Evolutionary conservation across 2,888 invertebrate species (phyloP), one percentile per base, ranked within the genome.

Genomic region (Desoria tigrina): DNA sequence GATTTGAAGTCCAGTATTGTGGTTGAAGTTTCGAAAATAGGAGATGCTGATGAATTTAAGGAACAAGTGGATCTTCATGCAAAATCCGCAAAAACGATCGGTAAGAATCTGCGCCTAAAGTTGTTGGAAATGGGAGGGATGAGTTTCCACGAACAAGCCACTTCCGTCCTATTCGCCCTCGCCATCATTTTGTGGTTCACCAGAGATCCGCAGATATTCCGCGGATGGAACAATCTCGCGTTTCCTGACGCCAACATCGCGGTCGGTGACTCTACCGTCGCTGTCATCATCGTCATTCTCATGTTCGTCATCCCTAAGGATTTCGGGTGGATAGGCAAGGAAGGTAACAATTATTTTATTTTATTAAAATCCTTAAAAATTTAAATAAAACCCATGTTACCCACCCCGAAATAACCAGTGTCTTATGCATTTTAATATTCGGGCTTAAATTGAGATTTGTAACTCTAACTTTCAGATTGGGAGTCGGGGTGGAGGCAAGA

Each of bases 251-350:
- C 6, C 6, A 14, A 49, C 18, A 28, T 45, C 2, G 54, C 49
- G 27, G 55, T 67, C n/a, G 67, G 67, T 7, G 67, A 67, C 45
- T 58, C 66, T 1, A 62, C 55, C 9, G 51, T 66, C 3, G 66
- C 61, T 1, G 42, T 66, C n/a, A 49, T 49, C 3, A 32, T 62
- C 23, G 16, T 62, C 1, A 49, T 66, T 23, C 11, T 62, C 1
- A 57, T 66, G 57, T 66, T 66, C 49, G 28, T 66, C 14, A 42
- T 66, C 7, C 66, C 66, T 11, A 51, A 53, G 23, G 56, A 66
- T 18, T 16, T 50, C 1, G 28, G 50, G 6, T 56, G 49, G 28
- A 61, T 66, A n/a, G n/a, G n/a, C 28, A 4, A 6, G 26, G 50
- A 54, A 49, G 18, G 39, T 28, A 26, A 11, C 4, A 32, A 32